Base-by-base conservation (phyloP, 2,113 vertebrate genomes). In the Cololabis saira region DNA sequence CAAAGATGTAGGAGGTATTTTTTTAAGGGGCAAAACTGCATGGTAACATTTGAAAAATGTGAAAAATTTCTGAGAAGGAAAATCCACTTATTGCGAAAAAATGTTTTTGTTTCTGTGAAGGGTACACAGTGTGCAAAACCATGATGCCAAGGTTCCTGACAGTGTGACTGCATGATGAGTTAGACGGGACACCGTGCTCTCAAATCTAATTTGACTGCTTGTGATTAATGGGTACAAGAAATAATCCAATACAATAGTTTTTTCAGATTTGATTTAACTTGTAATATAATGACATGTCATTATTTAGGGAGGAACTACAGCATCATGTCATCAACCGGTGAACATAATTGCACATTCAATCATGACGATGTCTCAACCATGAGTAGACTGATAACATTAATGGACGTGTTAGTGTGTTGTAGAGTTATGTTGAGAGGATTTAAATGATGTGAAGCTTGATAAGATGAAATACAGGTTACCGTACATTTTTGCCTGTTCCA, bases 191-290 rank as follows among this genome's bases (percentile, higher is more conserved):
- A 11, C 19, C 55, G n/a, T 3, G 3, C 16, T 27, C 41, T 27
- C 15, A 44, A 44, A 44, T 58, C 56, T 49, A 61, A 62, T 62
- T 21, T 22, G 7, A 33, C 59, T 40, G 59, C 24, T 4, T 22
- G 33, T 52, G 24, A 53, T 53, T 19, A 48, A 61, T 48, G 9
- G 16, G 45, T 21, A 13, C 6, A 1, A 22, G 2, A 8, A 5
- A 30, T n/a, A 10, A 18, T n/a, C 4, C 18, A 16, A 19, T 5
- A 7, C 22, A 54, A 19, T 11, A 15, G 13, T 3, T 14, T 17
- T 27, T 18, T 14, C n/a, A 30, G 18, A 12, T 13, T 21, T 40
- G 13, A 47, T 60, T 33, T 18, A 14, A 17, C n/a, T 16, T 58
- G 44, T 15, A 19, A 15, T 22, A 40, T 8, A 21, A 18, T 15